Percentiles rank a stretch among this genome's conserved stretches.
Conservation (phyloP, 1,140 invertebrate genomes). For the Bombus turneri region DNA sequence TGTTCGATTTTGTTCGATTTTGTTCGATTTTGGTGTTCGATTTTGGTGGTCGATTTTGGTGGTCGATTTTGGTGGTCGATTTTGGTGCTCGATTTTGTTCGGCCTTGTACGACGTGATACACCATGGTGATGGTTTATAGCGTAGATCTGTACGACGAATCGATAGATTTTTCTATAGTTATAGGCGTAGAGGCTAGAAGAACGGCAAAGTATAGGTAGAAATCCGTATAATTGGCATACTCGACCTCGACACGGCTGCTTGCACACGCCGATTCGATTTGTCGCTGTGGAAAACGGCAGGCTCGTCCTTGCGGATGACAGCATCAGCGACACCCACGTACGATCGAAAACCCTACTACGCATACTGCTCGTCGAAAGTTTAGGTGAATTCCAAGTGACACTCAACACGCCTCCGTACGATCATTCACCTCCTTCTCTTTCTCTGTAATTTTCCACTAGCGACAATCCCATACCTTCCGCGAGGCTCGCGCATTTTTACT, state of each 20-base stretch:
- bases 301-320: constrained; percentile 9
- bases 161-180: neutral
- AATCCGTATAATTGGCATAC: neutral
- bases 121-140: no score
- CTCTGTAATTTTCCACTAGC: neutral
- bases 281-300: neutral
- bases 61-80: no score
- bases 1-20: no score
- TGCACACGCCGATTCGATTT: constrained; percentile 17
- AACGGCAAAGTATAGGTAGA: no score
- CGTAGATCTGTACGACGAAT: no score
- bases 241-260: constrained; percentile 40
- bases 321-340: constrained; percentile 31
- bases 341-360: neutral
- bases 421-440: neutral
- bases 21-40: no score
- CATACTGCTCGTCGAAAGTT: neutral
- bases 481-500: neutral
- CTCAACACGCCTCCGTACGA: constrained; percentile 3
- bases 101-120: no score
- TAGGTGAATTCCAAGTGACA: neutral
- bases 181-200: neutral
- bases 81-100: no score
- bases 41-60: no score
- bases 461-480: neutral